Base-by-base conservation (phyloP, 2,113 vertebrate genomes). In the Perca fluviatilis region DNA sequence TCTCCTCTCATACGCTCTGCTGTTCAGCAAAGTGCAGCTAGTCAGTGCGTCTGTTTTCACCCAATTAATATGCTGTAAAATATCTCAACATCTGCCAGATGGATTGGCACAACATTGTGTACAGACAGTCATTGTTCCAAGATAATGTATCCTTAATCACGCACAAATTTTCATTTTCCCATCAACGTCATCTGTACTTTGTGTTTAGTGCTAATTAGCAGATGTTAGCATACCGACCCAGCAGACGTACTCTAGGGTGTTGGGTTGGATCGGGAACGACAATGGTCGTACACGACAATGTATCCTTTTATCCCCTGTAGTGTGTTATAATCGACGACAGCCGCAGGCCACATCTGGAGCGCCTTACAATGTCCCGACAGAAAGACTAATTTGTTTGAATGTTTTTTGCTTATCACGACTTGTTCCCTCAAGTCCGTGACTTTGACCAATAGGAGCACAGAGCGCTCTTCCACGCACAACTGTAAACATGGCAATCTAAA, bases 21-120 rank as follows among this genome's bases (percentile, higher is more conserved):
- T 66, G 54, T 53, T 68, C 21, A 68, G 70, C 25, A 61, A 71
- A 83, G 74, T 36, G 69, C 61, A 50, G 66, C 30, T 74, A 61
- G 12, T 71, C 79, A 27, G 9, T 71, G 57, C 58, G 33, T 64
- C 21, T 68, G 8, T 61, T 66, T 80, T 57, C 27, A 21, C 57
- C 43, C 40, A 19, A 46, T 57, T 63, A 65, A 16, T 33, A 40
- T 27, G 36, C 19, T 16, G 46, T 8, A 8, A n/a, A 40, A 54
- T 14, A 43, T 71, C 33, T 23, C 33, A 25, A 15, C 56, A 73
- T 27, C 54, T 47, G 25, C 14, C 7, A 2, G 4, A 23, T 23
- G 69, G 36, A 27, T 46, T 58, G n/a, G 4, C 21, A 15, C 8
- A 3, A 43, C 21, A 15, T 40, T 18, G 2, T 71, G 21, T 23